These are phyloP conservation scores for Irena cyanogastra DNA, from an alignment of 2,113 vertebrate species.

Conservation along the genomic window DNA sequence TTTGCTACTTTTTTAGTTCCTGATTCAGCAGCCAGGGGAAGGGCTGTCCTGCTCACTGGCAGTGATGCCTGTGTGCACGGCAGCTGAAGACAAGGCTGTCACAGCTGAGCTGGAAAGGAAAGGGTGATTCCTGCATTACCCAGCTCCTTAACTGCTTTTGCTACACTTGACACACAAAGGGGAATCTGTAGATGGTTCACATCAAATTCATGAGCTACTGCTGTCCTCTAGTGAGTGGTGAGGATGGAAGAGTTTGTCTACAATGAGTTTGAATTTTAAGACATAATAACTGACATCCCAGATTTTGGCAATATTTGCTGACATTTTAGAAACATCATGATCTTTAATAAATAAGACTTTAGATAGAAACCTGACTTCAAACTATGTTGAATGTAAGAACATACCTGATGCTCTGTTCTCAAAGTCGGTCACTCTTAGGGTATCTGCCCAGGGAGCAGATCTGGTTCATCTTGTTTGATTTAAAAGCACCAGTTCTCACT, in stretches of 20 bases:
- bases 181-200: not conserved
- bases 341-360: not conserved
- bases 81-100: not conserved
- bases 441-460: not conserved
- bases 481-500: not conserved
- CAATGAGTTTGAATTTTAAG: not conserved
- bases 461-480: not conserved
- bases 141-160: not conserved
- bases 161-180: not conserved
- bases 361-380: not conserved
- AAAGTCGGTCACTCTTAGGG: not conserved
- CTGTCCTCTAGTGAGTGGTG: not conserved
- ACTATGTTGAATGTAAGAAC: not conserved
- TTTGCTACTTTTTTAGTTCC: not conserved
- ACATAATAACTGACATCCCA: not conserved
- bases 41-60: not conserved
- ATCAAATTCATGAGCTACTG: not conserved
- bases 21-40: not conserved
- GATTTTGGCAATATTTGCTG: not conserved
- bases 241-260: not conserved
- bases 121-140: not conserved
- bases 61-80: fast-evolving
- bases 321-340: not conserved
- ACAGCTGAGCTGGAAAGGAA: not conserved
- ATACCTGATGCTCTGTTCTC: not conserved